These are phyloP conservation scores for Chionodraco myersi DNA, from an alignment of 2,113 vertebrate genomes.

Conservation along the genomic window DNA sequence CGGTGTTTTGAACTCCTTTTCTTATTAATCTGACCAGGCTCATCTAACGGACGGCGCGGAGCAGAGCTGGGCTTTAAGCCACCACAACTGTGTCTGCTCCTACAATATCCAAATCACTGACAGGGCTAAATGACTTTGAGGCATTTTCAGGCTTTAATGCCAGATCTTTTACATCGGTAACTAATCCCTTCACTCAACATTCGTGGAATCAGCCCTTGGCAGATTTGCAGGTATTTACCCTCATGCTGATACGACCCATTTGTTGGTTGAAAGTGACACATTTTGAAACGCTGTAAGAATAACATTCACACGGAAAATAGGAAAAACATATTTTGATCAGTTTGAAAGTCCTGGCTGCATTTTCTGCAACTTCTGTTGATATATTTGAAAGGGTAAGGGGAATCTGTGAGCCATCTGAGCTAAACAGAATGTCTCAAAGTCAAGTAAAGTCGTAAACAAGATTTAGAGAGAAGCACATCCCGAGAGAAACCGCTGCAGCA, in stretches of 20 bases:
- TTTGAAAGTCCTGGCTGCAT: neutral
- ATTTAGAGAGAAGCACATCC: slow-evolving; percentile 53
- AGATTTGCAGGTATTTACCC: slow-evolving; percentile 35
- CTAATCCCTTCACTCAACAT: slow-evolving; percentile 29
- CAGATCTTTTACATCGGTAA: slow-evolving; percentile 10
- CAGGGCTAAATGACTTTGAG: slow-evolving; percentile 29
- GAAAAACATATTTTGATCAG: slow-evolving; percentile 1
- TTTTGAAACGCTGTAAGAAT: neutral
- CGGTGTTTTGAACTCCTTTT: too few species aligned
- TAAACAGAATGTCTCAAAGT: slow-evolving; percentile 44
- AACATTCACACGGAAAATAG: neutral
- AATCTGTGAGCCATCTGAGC: slow-evolving; percentile 29
- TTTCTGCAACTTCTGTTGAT: slow-evolving; percentile 40
- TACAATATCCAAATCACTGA: slow-evolving; percentile 27
- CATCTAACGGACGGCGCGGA: too few species aligned
- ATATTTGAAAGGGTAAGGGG: slow-evolving; percentile 10
- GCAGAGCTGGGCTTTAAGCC: too few species aligned
- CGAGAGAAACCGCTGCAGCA: slow-evolving; percentile 27
- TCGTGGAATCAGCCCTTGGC: slow-evolving; percentile 7
- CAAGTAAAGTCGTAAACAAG: slow-evolving; percentile 46
- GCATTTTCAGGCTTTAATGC: slow-evolving; percentile 30
- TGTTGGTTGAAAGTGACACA: neutral
- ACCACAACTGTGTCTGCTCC: too few species aligned
- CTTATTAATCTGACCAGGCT: too few species aligned
- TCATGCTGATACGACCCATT: slow-evolving; percentile 17